Percentiles rank a stretch among this genome's conserved stretches.
Conservation (phyloP, 2,797 vertebrate species). For the Menidia menidia region DNA sequence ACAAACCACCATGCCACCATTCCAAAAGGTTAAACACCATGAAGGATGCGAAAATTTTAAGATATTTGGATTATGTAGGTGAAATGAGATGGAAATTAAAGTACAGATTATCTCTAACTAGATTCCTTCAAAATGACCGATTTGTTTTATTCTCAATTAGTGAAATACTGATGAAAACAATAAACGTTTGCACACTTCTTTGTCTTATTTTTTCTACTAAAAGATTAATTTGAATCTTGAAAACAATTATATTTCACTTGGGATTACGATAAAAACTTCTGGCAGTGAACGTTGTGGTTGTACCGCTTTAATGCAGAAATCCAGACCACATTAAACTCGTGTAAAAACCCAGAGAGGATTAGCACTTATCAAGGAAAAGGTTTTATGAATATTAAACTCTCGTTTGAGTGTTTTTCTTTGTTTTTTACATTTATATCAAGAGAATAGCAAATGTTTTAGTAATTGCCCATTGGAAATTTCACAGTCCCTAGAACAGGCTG, state of each 20-base stretch:
- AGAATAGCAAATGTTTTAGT: background rate
- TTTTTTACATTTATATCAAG: background rate
- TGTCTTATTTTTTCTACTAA: background rate
- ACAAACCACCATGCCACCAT: background rate
- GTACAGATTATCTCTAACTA: background rate
- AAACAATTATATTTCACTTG: no score
- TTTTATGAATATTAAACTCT: background rate
- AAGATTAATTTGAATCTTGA: background rate
- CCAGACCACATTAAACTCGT: no score
- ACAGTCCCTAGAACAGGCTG: background rate
- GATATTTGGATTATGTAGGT: background rate
- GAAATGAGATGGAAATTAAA: background rate
- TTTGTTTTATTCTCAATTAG: background rate
- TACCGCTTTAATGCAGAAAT: no score
- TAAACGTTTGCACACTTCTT: background rate
- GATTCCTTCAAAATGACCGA: no score
- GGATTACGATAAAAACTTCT: background rate
- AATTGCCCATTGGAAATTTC: background rate
- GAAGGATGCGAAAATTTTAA: background rate
- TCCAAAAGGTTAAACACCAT: background rate
- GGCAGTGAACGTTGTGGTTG: no score
- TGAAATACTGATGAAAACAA: background rate
- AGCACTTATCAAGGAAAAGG: no score
- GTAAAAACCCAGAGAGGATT: no score
- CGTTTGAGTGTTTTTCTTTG: background rate